phyloP scores from a whole-genome alignment of 2,797 vertebrate species.

The Peromyscus nudipes region DNA sequence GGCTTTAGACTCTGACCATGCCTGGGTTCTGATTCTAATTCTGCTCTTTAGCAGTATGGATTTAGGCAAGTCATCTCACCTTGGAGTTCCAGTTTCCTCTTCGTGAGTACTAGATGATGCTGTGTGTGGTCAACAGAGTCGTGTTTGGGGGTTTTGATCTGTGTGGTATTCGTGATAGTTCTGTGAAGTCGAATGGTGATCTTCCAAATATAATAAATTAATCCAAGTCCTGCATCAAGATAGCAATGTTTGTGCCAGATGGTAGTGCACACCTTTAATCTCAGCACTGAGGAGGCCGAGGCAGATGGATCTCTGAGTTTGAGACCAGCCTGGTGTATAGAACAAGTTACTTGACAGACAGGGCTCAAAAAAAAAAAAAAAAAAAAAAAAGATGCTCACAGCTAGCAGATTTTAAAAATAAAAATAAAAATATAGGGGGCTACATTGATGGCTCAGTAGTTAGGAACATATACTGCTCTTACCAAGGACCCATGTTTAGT shows the following conservation, averaged over 20 bases:
- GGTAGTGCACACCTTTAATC: not conserved
- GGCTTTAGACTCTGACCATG: not conserved
- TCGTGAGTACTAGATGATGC: not conserved
- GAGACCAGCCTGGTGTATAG: too few relatives aligned
- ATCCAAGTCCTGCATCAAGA: not conserved
- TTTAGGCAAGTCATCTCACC: not conserved
- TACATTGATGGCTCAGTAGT: not conserved
- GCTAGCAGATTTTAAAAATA: not conserved
- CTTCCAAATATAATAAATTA: constrained; percentile 50
- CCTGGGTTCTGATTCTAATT: not conserved
- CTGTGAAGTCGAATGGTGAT: constrained; percentile 2
- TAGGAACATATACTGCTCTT: not conserved
- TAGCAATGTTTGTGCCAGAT: not conserved
- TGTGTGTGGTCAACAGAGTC: not conserved
- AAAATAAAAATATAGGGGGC: not conserved
- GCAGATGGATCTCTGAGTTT: not conserved
- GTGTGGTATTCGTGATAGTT: not conserved
- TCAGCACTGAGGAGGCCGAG: not conserved
- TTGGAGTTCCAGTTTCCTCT: not conserved
- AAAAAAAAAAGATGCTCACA: not conserved
- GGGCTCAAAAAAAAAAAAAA: too few relatives aligned
- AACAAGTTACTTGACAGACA: too few relatives aligned
- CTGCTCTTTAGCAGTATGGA: not conserved
- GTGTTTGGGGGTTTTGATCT: not conserved
- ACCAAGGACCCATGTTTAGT: not conserved